Evolutionary conservation across 2,113 vertebrate species (phyloP).

Genomic region (Proteles cristata): DNA sequence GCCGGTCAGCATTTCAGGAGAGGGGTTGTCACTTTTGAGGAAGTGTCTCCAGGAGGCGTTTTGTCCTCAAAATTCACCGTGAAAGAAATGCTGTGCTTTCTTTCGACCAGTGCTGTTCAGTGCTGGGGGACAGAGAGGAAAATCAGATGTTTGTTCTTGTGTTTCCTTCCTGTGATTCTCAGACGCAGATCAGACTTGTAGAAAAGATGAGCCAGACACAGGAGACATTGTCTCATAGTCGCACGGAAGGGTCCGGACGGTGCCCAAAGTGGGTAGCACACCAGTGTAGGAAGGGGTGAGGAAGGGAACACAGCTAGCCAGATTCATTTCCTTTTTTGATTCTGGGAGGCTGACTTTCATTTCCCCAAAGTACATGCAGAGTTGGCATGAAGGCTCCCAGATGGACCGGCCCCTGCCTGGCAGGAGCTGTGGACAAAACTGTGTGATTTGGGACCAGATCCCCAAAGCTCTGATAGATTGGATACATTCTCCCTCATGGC

Average conservation of each 20-base stretch:
- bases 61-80: background rate
- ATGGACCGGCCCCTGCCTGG: background rate
- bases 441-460: background rate
- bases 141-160: background rate
- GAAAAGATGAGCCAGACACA: slow-evolving; percentile 23
- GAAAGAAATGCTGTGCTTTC: background rate
- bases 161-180: background rate
- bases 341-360: slow-evolving; percentile 81
- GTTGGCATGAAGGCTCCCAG: slow-evolving; percentile 32
- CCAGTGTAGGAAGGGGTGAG: rapidly evolving
- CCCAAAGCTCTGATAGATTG: rapidly evolving
- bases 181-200: background rate
- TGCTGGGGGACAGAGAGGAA: background rate
- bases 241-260: background rate
- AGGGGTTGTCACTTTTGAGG: slow-evolving; percentile 3
- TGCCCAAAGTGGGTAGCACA: background rate
- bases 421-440: background rate
- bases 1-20: background rate
- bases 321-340: slow-evolving; percentile 87
- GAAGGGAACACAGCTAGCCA: slow-evolving; percentile 56
- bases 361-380: slow-evolving; percentile 83
- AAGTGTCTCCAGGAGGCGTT: slow-evolving; percentile 4
- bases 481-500: rapidly evolving
- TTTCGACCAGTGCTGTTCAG: rapidly evolving
- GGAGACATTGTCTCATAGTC: background rate